phyloP scores from a whole-genome alignment of 2,113 vertebrate genomes.

The Pogonocichla stellata region DNA sequence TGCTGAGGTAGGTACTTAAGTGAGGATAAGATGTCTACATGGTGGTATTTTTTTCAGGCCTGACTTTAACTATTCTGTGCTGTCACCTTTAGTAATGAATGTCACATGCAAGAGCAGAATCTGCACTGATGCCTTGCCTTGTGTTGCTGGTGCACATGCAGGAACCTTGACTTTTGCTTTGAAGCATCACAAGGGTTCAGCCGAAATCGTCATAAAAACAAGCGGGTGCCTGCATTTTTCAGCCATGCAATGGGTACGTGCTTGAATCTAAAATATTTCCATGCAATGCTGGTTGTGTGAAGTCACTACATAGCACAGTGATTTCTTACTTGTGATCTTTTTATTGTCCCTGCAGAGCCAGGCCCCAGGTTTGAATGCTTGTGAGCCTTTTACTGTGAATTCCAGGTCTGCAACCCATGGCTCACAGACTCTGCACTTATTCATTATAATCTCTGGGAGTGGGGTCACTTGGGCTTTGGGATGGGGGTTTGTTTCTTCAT shows the following conservation, averaged over 20 bases:
- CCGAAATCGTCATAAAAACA: not conserved
- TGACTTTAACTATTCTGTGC: not conserved
- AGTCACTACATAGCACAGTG: not conserved
- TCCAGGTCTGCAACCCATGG: not conserved
- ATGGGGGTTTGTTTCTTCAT: not conserved
- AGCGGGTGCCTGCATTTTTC: not conserved
- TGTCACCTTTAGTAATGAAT: not conserved
- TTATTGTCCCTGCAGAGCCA: not conserved
- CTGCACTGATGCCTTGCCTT: not conserved
- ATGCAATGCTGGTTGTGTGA: not conserved
- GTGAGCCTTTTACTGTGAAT: not conserved
- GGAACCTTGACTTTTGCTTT: not conserved
- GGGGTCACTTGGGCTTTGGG: not conserved
- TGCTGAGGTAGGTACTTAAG: not conserved
- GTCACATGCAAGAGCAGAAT: not conserved
- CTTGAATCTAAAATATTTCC: not conserved
- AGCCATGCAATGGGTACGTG: not conserved
- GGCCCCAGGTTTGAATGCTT: not conserved
- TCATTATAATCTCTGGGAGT: not conserved
- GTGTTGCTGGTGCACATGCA: not conserved
- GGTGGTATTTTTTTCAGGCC: not conserved
- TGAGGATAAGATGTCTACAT: not conserved
- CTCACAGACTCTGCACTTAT: not conserved
- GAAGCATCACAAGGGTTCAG: not conserved
- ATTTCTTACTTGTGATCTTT: conserved; percentile 32